A percentile compares a stretch with the other conserved stretches of the same genome.
Evolutionary conservation across 2,888 invertebrate genomes (phyloP).

Genomic region (Cyaniris semiargus): DNA sequence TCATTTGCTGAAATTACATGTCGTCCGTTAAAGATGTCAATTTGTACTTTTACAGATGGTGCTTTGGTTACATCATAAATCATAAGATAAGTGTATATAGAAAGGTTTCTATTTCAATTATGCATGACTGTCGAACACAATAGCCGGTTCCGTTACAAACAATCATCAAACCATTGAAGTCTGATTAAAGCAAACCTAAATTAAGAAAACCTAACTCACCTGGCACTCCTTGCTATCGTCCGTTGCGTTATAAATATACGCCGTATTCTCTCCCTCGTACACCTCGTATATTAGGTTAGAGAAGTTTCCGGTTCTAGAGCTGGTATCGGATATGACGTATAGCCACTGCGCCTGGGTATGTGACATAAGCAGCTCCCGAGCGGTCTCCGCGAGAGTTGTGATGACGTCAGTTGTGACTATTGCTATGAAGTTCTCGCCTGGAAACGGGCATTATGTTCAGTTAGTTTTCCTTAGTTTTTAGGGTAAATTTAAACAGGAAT

Average conservation of each 20-base stretch:
- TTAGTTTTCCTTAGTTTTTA: too few species aligned
- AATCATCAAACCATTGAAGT: too few species aligned
- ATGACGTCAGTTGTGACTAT: conserved; percentile 83
- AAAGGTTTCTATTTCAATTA: too few species aligned
- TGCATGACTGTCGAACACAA: too few species aligned
- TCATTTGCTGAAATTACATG: too few species aligned
- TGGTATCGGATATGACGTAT: conserved; percentile 86
- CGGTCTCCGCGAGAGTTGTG: conserved; percentile 84
- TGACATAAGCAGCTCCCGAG: conserved; percentile 83
- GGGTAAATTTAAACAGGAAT: too few species aligned
- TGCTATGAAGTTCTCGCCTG: conserved; percentile 81
- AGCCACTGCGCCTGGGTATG: conserved; percentile 89
- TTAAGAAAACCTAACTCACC: conserved; percentile 55
- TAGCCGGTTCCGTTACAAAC: too few species aligned
- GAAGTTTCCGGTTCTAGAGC: conserved; percentile 72
- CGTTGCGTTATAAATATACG: conserved; percentile 87
- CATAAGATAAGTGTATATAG: too few species aligned
- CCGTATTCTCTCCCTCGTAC: conserved; percentile 89
- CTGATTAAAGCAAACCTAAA: too few species aligned
- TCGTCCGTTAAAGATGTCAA: too few species aligned
- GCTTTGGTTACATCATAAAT: too few species aligned
- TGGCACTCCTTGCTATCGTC: conserved; percentile 71
- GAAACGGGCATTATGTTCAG: not conserved
- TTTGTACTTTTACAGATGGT: too few species aligned
- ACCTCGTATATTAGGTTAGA: conserved; percentile 79